A percentile compares a stretch with the other conserved stretches of the same genome.
Evolutionary conservation across 2,113 vertebrate species (phyloP).

Genomic region (Merops nubicus): DNA sequence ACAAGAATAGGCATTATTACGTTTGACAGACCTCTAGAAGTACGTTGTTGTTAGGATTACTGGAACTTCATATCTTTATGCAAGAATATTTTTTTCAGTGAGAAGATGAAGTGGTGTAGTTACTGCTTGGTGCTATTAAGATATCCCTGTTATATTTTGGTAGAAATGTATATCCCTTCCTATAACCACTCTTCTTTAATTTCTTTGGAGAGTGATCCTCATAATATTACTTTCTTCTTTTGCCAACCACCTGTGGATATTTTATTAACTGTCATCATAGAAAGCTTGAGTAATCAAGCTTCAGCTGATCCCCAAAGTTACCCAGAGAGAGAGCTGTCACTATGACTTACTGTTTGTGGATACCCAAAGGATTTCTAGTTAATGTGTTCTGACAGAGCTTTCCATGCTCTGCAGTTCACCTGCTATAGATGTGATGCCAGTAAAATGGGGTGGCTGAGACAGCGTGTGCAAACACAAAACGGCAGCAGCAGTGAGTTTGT

Average conservation of each 20-base stretch:
- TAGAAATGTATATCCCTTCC: background rate
- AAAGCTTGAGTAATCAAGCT: background rate
- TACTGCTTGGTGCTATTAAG: background rate
- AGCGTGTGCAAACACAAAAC: background rate
- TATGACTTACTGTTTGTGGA: background rate
- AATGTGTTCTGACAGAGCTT: background rate
- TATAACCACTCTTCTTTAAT: background rate
- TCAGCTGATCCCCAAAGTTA: background rate
- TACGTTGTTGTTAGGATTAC: background rate
- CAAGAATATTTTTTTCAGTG: background rate
- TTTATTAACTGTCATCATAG: background rate
- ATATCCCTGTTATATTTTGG: background rate
- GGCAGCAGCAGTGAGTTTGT: background rate
- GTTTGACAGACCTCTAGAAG: background rate
- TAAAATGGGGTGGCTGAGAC: background rate
- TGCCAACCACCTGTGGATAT: background rate
- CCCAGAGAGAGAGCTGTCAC: background rate
- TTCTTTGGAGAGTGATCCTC: background rate
- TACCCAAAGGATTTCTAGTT: background rate
- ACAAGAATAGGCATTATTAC: background rate
- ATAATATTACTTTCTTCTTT: background rate
- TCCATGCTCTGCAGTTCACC: background rate
- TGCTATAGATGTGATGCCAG: background rate
- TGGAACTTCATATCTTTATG: background rate
- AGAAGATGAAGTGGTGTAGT: background rate